These are phyloP conservation scores for Athetis lepigone DNA, from an alignment of 2,888 invertebrate genomes.

Conservation along the genomic window DNA sequence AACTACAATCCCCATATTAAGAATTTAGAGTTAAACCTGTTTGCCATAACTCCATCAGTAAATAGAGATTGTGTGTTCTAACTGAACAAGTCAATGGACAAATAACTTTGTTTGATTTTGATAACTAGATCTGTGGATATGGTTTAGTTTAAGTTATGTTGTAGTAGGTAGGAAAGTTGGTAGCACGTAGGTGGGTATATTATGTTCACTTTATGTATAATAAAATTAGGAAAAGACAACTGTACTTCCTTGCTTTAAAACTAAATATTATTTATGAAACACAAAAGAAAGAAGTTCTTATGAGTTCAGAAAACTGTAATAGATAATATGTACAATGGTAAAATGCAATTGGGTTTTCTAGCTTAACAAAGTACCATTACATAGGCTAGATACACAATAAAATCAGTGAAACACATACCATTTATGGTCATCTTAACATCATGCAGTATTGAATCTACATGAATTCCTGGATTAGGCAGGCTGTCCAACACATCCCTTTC, in stretches of 20 bases:
- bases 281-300: too few species aligned
- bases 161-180: too few species aligned
- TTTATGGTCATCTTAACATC: constrained; percentile 92
- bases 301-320: too few species aligned
- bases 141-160: not conserved
- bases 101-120: not conserved
- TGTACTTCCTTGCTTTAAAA: too few species aligned
- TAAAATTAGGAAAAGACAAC: too few species aligned
- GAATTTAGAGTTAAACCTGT: constrained; percentile 2
- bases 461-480: constrained; percentile 91
- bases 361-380: too few species aligned
- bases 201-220: too few species aligned
- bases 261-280: too few species aligned
- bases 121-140: not conserved
- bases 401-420: constrained; percentile 80
- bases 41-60: constrained; percentile 9
- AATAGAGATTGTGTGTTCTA: constrained; percentile 18
- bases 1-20: constrained; percentile 2
- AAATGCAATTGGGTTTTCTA: too few species aligned
- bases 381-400: too few species aligned
- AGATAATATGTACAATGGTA: too few species aligned
- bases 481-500: constrained; percentile 71
- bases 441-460: constrained; percentile 92
- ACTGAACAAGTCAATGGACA: constrained; percentile 3
- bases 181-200: too few species aligned